A percentile compares a stretch with the other conserved stretches of the same genome.
phyloP scores from a whole-genome alignment of 2,113 vertebrate genomes.

The Pseudorasbora parva region DNA sequence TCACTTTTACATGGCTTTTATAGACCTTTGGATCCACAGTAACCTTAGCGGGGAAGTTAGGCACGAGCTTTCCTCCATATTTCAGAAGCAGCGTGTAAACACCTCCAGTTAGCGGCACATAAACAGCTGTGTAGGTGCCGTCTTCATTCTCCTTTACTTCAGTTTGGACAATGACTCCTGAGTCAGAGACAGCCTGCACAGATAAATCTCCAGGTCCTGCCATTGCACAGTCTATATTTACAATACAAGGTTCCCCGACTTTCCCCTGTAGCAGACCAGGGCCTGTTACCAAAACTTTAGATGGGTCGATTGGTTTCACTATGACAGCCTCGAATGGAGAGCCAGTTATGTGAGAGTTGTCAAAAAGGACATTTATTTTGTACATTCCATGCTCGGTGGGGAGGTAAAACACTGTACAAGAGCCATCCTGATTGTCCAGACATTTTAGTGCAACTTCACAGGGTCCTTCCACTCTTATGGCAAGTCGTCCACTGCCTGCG shows the following conservation, averaged over 20 bases:
- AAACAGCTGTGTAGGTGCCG: constrained; percentile 77
- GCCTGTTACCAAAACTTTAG: constrained; percentile 77
- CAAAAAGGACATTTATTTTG: constrained; percentile 79
- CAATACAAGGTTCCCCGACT: constrained; percentile 79
- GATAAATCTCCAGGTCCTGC: neutral
- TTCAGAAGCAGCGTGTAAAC: constrained; percentile 80
- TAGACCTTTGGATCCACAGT: constrained; percentile 82
- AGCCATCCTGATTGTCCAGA: constrained; percentile 27
- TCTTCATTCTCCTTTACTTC: constrained; percentile 80
- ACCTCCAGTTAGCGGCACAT: constrained; percentile 75
- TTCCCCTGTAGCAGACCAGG: constrained; percentile 80
- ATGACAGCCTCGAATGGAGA: constrained; percentile 81
- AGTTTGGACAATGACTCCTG: constrained; percentile 76
- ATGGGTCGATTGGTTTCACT: constrained; percentile 79
- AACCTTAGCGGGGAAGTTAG: constrained; percentile 69
- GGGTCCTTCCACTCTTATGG: constrained; percentile 18
- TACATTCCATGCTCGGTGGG: constrained; percentile 82
- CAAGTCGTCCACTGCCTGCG: constrained; percentile 12
- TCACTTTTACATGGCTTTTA: constrained; percentile 81
- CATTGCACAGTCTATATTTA: constrained; percentile 76
- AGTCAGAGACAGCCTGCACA: constrained; percentile 79
- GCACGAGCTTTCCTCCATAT: constrained; percentile 80
- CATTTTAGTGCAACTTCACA: neutral
- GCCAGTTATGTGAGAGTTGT: constrained; percentile 79
- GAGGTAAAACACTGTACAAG: constrained; percentile 77